A percentile compares a stretch with the other conserved stretches of the same genome.
Conservation (phyloP, 2,113 vertebrate species). For the Rhipidura dahli region DNA sequence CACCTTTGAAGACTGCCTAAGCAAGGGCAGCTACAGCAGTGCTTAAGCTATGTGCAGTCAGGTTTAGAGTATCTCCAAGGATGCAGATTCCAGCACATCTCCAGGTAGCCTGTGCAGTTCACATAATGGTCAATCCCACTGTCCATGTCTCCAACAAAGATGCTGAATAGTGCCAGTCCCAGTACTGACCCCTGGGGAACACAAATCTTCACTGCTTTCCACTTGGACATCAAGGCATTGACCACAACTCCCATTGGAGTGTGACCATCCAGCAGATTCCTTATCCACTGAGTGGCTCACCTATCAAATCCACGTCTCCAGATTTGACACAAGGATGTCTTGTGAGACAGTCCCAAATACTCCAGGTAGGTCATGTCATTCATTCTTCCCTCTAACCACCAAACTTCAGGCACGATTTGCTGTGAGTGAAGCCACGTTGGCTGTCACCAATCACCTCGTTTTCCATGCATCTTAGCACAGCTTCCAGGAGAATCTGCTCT, state of each 20-base stretch:
- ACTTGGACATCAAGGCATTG: neutral
- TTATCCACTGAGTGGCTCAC: neutral
- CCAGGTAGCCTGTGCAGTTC: neutral
- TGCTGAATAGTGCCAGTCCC: neutral
- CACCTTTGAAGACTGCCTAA: neutral
- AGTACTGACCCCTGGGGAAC: neutral
- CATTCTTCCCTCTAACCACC: neutral
- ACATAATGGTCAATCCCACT: neutral
- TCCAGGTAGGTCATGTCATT: neutral
- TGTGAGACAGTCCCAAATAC: rapidly evolving
- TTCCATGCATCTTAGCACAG: neutral
- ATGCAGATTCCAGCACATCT: neutral
- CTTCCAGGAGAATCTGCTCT: neutral
- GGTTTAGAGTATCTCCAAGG: neutral
- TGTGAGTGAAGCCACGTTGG: neutral
- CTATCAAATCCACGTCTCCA: neutral
- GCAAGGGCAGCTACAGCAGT: neutral
- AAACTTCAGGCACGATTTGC: neutral
- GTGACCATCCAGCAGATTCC: neutral
- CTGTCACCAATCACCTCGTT: neutral
- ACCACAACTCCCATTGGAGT: neutral
- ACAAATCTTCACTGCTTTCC: neutral
- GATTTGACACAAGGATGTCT: neutral
- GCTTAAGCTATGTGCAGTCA: neutral
- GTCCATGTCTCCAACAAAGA: neutral